phyloP scores from a whole-genome alignment of 2,113 vertebrate genomes.

The Pristiophorus japonicus region DNA sequence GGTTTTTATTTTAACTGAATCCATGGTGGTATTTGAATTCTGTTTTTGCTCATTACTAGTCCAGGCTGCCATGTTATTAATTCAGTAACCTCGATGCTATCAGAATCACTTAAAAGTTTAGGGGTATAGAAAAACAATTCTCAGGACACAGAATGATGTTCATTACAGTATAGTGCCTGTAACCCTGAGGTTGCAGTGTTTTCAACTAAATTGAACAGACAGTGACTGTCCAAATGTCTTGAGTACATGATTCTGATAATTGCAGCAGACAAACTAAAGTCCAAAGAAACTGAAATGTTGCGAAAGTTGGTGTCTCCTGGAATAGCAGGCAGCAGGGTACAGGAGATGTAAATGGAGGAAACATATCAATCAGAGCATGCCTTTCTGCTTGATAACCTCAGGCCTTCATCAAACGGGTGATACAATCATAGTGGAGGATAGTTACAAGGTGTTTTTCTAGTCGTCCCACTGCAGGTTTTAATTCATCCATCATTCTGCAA shows the following conservation, averaged over 20 bases:
- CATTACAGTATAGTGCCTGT: not conserved
- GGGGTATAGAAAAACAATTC: not conserved
- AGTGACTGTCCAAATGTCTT: not conserved
- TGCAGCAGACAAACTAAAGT: not conserved
- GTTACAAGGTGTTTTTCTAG: constrained; percentile 15
- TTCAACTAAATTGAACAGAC: not conserved
- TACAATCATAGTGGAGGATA: not conserved
- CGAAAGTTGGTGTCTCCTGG: not conserved
- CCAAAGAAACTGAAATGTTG: not conserved
- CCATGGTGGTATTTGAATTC: not conserved
- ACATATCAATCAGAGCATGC: not conserved
- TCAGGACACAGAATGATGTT: not conserved
- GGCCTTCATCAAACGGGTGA: constrained; percentile 5
- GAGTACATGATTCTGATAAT: not conserved
- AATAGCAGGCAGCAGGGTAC: not conserved
- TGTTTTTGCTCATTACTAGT: not conserved
- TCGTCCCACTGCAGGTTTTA: not conserved
- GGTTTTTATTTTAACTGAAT: not conserved
- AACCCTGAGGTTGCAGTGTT: not conserved
- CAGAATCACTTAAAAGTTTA: not conserved
- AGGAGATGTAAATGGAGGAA: not conserved
- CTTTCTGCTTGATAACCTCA: not conserved
- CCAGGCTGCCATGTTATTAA: not conserved
- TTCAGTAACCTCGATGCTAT: not conserved
- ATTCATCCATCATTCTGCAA: constrained; percentile 17